Evolutionary conservation across 2,888 invertebrate species (phyloP), one percentile per base, ranked within the genome.

Genomic region (Aphidius colemani): DNA sequence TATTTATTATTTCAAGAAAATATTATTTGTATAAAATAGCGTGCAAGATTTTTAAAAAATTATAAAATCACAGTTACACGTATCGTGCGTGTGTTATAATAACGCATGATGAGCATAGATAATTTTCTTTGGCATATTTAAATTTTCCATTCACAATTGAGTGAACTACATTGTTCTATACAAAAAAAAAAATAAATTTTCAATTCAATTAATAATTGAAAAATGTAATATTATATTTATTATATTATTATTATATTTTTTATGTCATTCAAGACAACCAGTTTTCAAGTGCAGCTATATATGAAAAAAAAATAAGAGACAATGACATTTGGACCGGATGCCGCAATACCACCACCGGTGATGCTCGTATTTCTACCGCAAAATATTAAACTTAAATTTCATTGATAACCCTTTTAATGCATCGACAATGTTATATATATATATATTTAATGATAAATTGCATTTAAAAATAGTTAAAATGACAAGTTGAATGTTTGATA

Each of bases 241-340:
- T 51, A 5, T n/a, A n/a, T 10, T 7, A 30, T 18, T 18, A 18
- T 18, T 51, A 13, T 44, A 51, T 51, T 44, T 43, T 44, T 30
- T 10, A 49, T 11, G 9, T 13, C 49, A 49, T 51, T 53, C 58
- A 59, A 59, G 59, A 59, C 61, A 64, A 49, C 65, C 64, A 69
- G 67, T 69, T 67, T 69, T 66, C 67, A 68, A 68, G 66, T 67
- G 63, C 66, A 65, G 48, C 63, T 55, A 50, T 45, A 44, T 45
- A 30, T 5, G 5, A 30, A 30, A 30, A 30, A 30, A 30, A 30
- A 30, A 30, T 0, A 30, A 11, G 48, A 64, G 55, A 64, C 65
- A 66, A 65, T 68, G 45, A 49, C 39, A 44, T 55, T 53, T 2
- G 41, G 59, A 48, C 66, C 63, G 66, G 58, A 66, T 61, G 64